phyloP scores from a whole-genome alignment of 1,140 invertebrate genomes.

The Schlechtendalia chinensis region DNA sequence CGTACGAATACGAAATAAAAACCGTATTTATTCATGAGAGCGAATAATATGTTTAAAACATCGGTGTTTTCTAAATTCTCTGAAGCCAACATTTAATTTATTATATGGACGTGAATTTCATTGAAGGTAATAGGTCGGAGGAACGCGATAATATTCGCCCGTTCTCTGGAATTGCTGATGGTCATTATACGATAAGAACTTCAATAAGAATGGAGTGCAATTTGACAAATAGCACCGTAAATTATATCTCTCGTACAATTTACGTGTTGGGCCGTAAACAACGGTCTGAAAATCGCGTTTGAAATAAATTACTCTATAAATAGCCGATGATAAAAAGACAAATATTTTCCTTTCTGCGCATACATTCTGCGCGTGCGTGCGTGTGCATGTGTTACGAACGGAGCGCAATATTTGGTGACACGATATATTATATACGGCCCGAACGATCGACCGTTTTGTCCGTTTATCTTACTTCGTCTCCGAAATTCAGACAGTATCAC shows the following conservation, averaged over 20 bases:
- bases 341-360: no score
- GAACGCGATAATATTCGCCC: not conserved
- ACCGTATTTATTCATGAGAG: slow-evolving; percentile 3
- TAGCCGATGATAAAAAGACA: no score
- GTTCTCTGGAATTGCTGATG: not conserved
- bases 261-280: no score
- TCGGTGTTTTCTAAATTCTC: not conserved
- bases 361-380: no score
- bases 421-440: no score
- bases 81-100: not conserved
- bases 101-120: not conserved
- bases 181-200: not conserved
- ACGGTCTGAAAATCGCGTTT: no score
- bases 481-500: no score
- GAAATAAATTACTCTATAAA: no score
- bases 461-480: no score
- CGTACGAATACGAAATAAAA: not conserved
- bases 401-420: no score
- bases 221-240: not conserved
- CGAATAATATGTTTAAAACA: slow-evolving; percentile 1
- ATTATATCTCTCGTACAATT: not conserved
- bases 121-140: not conserved
- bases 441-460: no score
- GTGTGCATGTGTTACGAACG: no score
- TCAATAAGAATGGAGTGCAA: not conserved